Evolutionary conservation across 1,140 invertebrate species (phyloP).

Genomic region (Helicoverpa armigera): DNA sequence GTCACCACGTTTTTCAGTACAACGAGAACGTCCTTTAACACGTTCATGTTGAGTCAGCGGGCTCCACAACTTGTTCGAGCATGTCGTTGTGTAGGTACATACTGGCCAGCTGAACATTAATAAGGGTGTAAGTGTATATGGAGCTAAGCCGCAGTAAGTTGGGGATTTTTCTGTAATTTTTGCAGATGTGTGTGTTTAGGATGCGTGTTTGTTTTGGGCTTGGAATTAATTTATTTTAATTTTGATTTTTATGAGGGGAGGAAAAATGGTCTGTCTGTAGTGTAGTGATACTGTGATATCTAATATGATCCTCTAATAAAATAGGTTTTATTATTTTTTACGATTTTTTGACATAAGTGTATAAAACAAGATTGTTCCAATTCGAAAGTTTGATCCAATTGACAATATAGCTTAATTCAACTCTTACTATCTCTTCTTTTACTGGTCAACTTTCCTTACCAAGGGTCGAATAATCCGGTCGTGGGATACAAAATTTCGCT

Average conservation of each 20-base stretch:
- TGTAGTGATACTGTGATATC: too few species aligned
- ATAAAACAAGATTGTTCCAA: too few species aligned
- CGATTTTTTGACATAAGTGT: too few species aligned
- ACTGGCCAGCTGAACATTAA: slow-evolving; percentile 45
- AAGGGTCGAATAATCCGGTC: slow-evolving; percentile 35
- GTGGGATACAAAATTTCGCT: slow-evolving; percentile 25
- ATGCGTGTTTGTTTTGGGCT: neutral
- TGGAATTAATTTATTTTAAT: neutral
- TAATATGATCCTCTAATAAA: too few species aligned
- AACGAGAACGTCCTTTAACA: slow-evolving; percentile 54
- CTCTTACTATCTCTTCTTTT: neutral
- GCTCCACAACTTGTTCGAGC: slow-evolving; percentile 48
- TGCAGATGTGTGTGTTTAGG: neutral
- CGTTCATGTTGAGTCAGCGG: slow-evolving; percentile 57
- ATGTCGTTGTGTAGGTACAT: slow-evolving; percentile 38
- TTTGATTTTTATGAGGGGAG: neutral
- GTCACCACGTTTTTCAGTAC: slow-evolving; percentile 50
- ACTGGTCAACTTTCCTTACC: slow-evolving; percentile 6
- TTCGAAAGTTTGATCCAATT: too few species aligned
- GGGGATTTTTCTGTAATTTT: neutral
- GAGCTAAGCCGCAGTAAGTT: slow-evolving; percentile 7
- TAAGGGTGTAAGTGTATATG: slow-evolving; percentile 39
- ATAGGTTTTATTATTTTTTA: too few species aligned
- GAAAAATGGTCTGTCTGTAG: too few species aligned
- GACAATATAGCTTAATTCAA: too few species aligned